phyloP scores from a whole-genome alignment of 2,888 invertebrate genomes.

The Caenorhabditis virilis region DNA sequence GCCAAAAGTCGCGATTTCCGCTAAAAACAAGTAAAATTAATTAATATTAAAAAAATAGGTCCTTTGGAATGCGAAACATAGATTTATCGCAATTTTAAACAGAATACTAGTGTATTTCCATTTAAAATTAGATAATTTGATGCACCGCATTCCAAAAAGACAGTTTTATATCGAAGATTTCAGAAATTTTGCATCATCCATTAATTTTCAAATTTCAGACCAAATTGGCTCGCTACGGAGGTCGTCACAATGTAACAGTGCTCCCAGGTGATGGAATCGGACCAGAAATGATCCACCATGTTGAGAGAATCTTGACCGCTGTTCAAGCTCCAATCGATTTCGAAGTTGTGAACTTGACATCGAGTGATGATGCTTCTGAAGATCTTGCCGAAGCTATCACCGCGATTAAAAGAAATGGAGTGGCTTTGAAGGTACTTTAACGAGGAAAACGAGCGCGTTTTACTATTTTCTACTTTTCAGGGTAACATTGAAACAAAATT shows the following conservation, averaged over 20 bases:
- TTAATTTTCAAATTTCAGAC: conserved; percentile 21
- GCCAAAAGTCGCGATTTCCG: too few species aligned
- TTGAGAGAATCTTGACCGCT: conserved; percentile 80
- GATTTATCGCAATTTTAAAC: too few species aligned
- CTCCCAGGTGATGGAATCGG: conserved; percentile 97
- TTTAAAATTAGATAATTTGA: too few species aligned
- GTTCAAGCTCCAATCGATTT: conserved; percentile 83
- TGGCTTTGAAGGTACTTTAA: conserved; percentile 81
- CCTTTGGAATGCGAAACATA: too few species aligned
- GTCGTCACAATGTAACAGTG: conserved; percentile 92
- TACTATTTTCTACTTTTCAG: conserved; percentile 63
- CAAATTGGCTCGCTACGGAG: conserved; percentile 80
- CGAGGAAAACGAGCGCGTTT: not conserved
- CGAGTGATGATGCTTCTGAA: conserved; percentile 83
- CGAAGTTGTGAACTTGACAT: conserved; percentile 77
- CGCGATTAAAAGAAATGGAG: conserved; percentile 92
- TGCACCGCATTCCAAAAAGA: too few species aligned
- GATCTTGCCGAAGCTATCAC: conserved; percentile 90
- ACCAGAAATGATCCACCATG: conserved; percentile 89
- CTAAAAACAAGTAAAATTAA: too few species aligned
- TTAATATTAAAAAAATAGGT: too few species aligned
- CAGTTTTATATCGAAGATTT: not conserved
- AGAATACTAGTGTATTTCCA: too few species aligned
- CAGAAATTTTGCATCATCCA: not conserved
- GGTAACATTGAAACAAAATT: conserved; percentile 94